Percentiles rank a stretch among this genome's conserved stretches.
phyloP scores from a whole-genome alignment of 2,113 vertebrate genomes.

The Mesocricetus auratus region DNA sequence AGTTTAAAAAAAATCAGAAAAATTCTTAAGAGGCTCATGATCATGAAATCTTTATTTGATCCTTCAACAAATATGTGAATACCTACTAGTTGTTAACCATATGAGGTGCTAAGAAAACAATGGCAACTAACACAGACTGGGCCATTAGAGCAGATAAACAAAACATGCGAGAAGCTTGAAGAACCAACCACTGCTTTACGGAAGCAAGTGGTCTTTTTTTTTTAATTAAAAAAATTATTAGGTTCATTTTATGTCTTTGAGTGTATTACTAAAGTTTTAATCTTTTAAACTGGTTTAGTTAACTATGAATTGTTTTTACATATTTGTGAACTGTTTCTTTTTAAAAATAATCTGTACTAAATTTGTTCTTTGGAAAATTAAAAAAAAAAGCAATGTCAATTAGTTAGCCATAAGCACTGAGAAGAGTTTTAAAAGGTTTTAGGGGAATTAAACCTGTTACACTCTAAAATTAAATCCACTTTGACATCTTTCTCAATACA shows the following conservation, averaged over 20 bases:
- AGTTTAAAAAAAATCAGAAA: not conserved
- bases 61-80: conserved; percentile 52
- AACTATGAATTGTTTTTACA: not conserved
- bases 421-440: not conserved
- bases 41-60: conserved; percentile 38
- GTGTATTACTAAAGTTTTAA: not conserved
- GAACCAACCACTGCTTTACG: not conserved
- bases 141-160: not conserved
- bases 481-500: not conserved
- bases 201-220: not conserved
- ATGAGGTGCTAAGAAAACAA: conserved; percentile 8
- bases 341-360: not conserved
- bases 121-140: not conserved
- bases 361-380: not conserved
- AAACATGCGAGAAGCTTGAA: not conserved
- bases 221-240: not conserved
- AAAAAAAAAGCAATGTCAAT: not conserved
- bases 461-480: not conserved
- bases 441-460: not conserved
- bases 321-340: not conserved
- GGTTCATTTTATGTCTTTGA: not conserved
- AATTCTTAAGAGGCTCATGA: conserved; percentile 46
- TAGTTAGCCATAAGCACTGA: not conserved
- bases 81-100: not conserved
- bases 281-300: not conserved